Conservation (phyloP, 2,888 invertebrate genomes). For the Trichopria drosophilae region DNA sequence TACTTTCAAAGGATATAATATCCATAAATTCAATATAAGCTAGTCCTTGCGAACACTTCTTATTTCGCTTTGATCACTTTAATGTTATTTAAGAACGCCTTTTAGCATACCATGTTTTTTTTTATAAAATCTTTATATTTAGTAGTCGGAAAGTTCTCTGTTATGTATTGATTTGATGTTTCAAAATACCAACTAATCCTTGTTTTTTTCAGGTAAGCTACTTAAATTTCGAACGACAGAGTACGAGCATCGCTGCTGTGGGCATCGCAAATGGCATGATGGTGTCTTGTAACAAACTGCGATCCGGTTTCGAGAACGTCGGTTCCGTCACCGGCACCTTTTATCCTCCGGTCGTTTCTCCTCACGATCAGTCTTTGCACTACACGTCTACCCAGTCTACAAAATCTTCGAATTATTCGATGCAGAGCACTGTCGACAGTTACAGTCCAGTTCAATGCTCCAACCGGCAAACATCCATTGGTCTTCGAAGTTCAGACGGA, state of each 20-base stretch:
- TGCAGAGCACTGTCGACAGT: conserved; percentile 50
- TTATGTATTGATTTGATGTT: no score
- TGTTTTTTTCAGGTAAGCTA: conserved; percentile 51
- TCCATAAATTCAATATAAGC: no score
- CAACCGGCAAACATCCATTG: conserved; percentile 51
- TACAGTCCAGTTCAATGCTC: conserved; percentile 51
- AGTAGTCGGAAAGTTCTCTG: no score
- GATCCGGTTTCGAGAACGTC: conserved; percentile 78
- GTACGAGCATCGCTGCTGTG: conserved; percentile 71
- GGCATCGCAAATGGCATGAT: conserved; percentile 85
- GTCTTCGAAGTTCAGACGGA: conserved; percentile 56
- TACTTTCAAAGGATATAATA: no score
- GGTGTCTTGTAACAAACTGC: conserved; percentile 80
- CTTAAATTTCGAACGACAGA: conserved; percentile 54
- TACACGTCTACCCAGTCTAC: conserved; percentile 49
- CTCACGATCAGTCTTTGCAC: conserved; percentile 73
- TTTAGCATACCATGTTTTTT: no score
- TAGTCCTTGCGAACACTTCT: no score
- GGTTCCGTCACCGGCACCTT: conserved; percentile 86
- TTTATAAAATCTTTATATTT: no score
- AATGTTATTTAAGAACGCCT: no score
- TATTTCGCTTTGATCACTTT: no score
- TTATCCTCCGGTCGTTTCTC: conserved; percentile 84
- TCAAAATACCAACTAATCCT: no score
- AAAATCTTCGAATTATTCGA: conserved; percentile 49